Evolutionary conservation across 1,140 invertebrate genomes (phyloP).

Genomic region (Listronotus oregonensis): DNA sequence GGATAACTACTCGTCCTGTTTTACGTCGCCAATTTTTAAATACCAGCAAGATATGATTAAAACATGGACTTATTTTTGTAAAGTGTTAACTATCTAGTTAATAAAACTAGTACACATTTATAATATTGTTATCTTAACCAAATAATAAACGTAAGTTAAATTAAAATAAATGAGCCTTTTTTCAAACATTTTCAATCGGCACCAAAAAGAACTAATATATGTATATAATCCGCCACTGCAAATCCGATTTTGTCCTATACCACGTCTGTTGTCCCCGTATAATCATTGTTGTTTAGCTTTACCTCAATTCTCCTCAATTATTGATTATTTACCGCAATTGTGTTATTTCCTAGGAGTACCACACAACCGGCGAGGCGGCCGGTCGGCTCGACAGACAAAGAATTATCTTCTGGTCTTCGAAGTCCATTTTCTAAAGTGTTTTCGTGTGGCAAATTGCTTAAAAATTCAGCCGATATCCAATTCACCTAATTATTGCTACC

Average conservation of each 20-base stretch:
- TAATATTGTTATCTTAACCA: no score
- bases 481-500: constrained; percentile 30
- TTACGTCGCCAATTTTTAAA: no score
- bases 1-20: no score
- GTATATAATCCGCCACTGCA: background rate
- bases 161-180: no score
- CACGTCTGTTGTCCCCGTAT: constrained; percentile 40
- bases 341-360: constrained; percentile 40
- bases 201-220: no score
- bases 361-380: constrained; percentile 16
- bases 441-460: constrained; percentile 33
- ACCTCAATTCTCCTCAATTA: constrained; percentile 46
- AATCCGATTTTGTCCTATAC: constrained; percentile 33
- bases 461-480: constrained; percentile 31
- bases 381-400: constrained; percentile 20
- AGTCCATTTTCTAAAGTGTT: constrained; percentile 28
- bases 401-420: constrained; percentile 23
- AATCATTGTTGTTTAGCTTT: constrained; percentile 48
- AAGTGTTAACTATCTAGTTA: no score
- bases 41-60: no score
- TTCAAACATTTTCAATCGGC: no score
- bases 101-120: no score
- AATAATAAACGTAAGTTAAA: no score
- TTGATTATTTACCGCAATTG: constrained; percentile 50
- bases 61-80: no score